Evolutionary conservation across 2,113 vertebrate species (phyloP).

Genomic region (Rutilus rutilus): DNA sequence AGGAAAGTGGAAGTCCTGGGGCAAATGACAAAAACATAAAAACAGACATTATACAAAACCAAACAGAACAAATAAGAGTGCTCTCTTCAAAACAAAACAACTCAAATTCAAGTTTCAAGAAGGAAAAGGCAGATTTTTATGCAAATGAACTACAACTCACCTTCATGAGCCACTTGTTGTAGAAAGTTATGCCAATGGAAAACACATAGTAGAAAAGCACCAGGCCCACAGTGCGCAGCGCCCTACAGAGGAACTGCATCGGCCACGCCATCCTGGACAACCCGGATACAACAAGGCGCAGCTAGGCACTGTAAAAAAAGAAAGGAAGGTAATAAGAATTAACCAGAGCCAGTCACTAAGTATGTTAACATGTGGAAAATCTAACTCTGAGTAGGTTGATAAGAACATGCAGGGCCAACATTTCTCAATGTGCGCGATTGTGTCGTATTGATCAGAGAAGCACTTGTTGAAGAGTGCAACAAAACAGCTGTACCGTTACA

Average conservation of each 20-base stretch:
- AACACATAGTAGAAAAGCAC: conserved; percentile 88
- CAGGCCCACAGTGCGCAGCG: conserved; percentile 75
- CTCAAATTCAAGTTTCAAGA: too few species aligned
- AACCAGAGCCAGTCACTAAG: background rate
- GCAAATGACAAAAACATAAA: background rate
- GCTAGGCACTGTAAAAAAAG: background rate
- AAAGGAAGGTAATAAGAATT: background rate
- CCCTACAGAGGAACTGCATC: conserved; percentile 76
- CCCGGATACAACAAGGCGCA: background rate
- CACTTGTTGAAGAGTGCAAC: background rate
- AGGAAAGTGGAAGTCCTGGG: conserved; percentile 89
- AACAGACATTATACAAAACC: background rate
- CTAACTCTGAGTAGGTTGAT: background rate
- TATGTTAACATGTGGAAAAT: background rate
- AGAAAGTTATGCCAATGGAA: conserved; percentile 94
- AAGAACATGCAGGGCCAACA: background rate
- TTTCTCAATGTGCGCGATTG: background rate
- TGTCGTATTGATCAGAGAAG: background rate
- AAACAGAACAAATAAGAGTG: background rate
- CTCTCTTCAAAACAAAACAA: background rate
- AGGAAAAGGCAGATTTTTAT: background rate
- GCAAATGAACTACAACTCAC: conserved; percentile 61
- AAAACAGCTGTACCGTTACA: background rate
- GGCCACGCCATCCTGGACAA: conserved; percentile 67
- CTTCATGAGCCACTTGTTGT: conserved; percentile 95